Base-by-base conservation (phyloP, 2,888 invertebrate genomes). In the Chaitophorus viminalis region DNA sequence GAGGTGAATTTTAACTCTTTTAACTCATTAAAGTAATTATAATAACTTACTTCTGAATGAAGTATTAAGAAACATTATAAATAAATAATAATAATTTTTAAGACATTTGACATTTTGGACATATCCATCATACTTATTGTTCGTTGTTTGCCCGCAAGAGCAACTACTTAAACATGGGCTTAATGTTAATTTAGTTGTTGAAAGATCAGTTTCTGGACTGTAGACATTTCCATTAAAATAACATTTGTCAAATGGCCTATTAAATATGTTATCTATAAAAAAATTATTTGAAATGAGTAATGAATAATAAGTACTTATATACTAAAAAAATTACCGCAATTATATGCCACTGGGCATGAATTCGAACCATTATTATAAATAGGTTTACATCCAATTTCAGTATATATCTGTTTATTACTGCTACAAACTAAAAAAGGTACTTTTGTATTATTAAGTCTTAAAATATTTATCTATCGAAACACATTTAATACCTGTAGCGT, bases 351-450 rank as follows among this genome's bases (percentile, higher is more conserved):
- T 25, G 86, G 86, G 36, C 86, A 86, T 17, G 65, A 46, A 60
- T 25, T 78, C 18, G 72, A 36, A 36, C 33, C 54, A n/a, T 86
- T 36, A 1, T 29, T 11, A 25, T 79, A 79, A 79, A 86, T 72
- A n/a, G 79, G 86, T 36, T 72, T 79, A 72, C 86, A 86, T 72
- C 86, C 86, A 3, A 86, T 74, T 72, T 86, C 86, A 5, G 86
- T 72, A 9, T 86, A 86, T n/a, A 86, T 18, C 54, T 86, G n/a
- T 54, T 78, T 68, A 46, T 86, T 76, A 36, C 84, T 76, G 46
- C 17, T 78, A 52, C 85, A 86, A 21, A 18, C 85, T 86, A 77
- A 68, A 84, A 68, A 29, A 29, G 29, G 36, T 36, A 36, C 36
- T 6, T 36, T 5, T 6, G 36, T 36, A 36, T 36, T 36, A 36